A percentile compares a stretch with the other conserved stretches of the same genome.
Evolutionary conservation across 2,888 invertebrate genomes (phyloP).

Genomic region (Dryococelus australis): DNA sequence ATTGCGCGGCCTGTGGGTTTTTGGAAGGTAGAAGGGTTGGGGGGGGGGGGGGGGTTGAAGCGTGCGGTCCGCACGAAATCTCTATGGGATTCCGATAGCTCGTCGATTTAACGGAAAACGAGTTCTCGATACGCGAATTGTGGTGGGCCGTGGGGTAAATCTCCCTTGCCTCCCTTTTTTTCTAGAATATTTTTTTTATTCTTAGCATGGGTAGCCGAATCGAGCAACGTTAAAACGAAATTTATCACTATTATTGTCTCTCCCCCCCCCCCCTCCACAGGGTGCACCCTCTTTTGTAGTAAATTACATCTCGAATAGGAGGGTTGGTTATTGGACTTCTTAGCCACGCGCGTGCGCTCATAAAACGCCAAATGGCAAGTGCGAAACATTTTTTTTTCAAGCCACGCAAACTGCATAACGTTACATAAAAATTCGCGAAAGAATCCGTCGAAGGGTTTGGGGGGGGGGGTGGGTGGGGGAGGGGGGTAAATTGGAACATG

Average conservation of each 20-base stretch:
- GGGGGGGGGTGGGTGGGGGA: no score
- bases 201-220: neutral
- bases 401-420: neutral
- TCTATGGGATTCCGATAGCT: slow-evolving; percentile 6
- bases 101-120: slow-evolving; percentile 9
- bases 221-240: neutral
- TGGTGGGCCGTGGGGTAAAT: neutral
- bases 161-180: neutral
- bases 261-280: neutral
- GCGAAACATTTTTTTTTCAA: neutral
- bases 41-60: neutral
- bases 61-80: neutral
- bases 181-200: neutral
- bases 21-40: neutral
- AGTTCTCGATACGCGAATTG: slow-evolving; percentile 16
- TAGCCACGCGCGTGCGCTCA: neutral
- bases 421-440: neutral
- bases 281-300: no score
- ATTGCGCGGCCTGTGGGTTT: no score
- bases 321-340: neutral
- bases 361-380: neutral
- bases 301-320: neutral
- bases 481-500: no score
- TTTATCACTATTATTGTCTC: neutral
- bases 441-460: no score